Base-by-base conservation (phyloP, 2,113 vertebrate species). In the Beaufortia kweichowensis region DNA sequence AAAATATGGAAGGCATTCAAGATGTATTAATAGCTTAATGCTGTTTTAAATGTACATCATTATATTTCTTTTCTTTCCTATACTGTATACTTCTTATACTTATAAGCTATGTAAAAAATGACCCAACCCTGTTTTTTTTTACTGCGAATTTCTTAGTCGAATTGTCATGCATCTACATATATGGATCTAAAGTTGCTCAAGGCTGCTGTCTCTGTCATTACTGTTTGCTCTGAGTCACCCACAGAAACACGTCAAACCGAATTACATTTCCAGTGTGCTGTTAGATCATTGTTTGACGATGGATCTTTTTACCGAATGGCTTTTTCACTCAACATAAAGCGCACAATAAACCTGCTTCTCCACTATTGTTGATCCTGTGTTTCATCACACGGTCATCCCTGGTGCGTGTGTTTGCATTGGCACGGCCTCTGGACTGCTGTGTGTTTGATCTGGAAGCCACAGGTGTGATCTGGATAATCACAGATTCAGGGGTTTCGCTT, bases 311-410 rank as follows among this genome's bases (percentile, higher is more conserved):
- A 73, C 71, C 10, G 4, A 61, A 46, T 24, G 12, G 5, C 56
- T 48, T 24, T 19, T 43, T 60, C 55, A 74, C 24, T 74, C 71
- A 28, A 31, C 71, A 74, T 53, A 53, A 74, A 46, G 57, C 57
- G n/a, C 56, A 28, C 24, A 61, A 62, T 61, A 48, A 46, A 74
- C 35, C 56, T 62, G 55, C 70, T 56, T 50, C 68, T 71, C 6
- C 29, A 17, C 6, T 31, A 26, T 59, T 71, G 69, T 71, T 71
- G 31, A 59, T 41, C 26, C 12, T 57, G 68, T 56, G 10, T 55
- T 59, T 71, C 39, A 59, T 57, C 31, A 59, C 23, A 19, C 24
- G 29, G 21, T 39, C 50, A 10, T 53, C 2, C 3, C 0, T 69
- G 48, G 26, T 10, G 12, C 17, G 3, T 35, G 48, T 56, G 67